Evolutionary conservation across 2,113 vertebrate genomes (phyloP), one percentile per base, ranked within the genome.

Genomic region (Austrofundulus limnaeus): DNA sequence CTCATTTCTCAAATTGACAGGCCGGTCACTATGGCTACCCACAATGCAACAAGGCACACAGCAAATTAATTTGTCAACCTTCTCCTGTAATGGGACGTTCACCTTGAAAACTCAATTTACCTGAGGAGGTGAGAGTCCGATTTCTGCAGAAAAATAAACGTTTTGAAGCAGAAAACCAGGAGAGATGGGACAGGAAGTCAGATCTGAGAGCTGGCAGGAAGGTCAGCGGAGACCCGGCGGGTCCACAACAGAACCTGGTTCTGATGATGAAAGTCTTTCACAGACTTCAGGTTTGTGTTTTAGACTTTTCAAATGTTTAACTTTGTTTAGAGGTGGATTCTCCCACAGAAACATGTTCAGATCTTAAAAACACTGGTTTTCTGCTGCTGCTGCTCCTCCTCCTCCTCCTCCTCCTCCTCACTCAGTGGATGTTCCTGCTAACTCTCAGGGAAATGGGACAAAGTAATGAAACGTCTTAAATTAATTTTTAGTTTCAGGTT

Each of bases 61-160:
- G 80, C 84, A 90, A 91, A 92, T 92, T 89, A 90, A 92, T 93
- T 90, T 91, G 89, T 91, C 92, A 92, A 90, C 87, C 92, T 91
- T 90, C 91, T 89, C 85, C 85, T 75, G 90, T 88, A 92, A 92
- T 89, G 84, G 85, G 87, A 89, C 87, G 72, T 87, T 92, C 92
- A 92, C 92, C 92, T 93, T 93, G 92, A 93, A 92, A 92, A 91
- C 88, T 92, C 92, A 90, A 91, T 92, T 91, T 92, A 91, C 88
- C 86, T 87, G 88, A 84, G 70, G 75, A 84, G 88, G 85, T 56
- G 82, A 78, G 69, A 66, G 72, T 77, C 86, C 80, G 54, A 78
- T 72, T 70, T 69, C 39, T 5, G 1, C 3, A 60, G 1, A 34
- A 63, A 82, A 61, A 70, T n/a, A 28, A 39, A 52, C 54, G 48